Evolutionary conservation across 2,797 vertebrate genomes (phyloP), one percentile per base, ranked within the genome.

Genomic region (Megalops cyprinoides): DNA sequence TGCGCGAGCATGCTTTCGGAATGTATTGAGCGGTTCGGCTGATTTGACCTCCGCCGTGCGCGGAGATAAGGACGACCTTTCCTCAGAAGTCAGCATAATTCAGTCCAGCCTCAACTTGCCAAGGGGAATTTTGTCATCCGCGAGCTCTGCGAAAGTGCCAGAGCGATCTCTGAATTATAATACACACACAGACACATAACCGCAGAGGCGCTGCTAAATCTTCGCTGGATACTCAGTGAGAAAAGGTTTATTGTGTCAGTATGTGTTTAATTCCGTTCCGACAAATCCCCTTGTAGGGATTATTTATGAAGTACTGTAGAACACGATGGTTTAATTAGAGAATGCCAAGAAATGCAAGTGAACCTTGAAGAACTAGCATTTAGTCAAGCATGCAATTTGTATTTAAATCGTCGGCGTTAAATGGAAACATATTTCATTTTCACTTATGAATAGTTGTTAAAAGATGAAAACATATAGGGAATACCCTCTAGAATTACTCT

Each of bases 1-100:
- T 96, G 95, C 94, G 97, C 1, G 97, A 97, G 76, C 96, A 97
- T 79, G 93, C 94, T 1, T 96, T 98, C 87, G 92, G 94, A 0
- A 89, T 95, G 20, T 97, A 96, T 89, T 97, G 94, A 94, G 86
- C 87, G 89, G 25, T 77, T 58, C 31, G 18, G 25, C 88, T 90
- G 87, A 90, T 90, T 86, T 88, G 88, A 90, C 85, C 88, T 87
- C 14, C 76, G 31, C 60, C 56, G 18, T 77, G 34, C 28, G 55
- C 34, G 83, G 84, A 89, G 89, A 85, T 82, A 88, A 90, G 87
- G 77, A 79, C 81, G 31, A 69, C 84, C 62, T 82, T 87, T 60
- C n/a, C n/a, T 84, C 79, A 84, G 6, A 84, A 80, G 28, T 42
- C 48, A 42, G 65, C 23, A 69, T 31, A 51, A 15, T 71, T 80